Conservation (phyloP, 2,888 invertebrate genomes). For the Cheilosia grossa region DNA sequence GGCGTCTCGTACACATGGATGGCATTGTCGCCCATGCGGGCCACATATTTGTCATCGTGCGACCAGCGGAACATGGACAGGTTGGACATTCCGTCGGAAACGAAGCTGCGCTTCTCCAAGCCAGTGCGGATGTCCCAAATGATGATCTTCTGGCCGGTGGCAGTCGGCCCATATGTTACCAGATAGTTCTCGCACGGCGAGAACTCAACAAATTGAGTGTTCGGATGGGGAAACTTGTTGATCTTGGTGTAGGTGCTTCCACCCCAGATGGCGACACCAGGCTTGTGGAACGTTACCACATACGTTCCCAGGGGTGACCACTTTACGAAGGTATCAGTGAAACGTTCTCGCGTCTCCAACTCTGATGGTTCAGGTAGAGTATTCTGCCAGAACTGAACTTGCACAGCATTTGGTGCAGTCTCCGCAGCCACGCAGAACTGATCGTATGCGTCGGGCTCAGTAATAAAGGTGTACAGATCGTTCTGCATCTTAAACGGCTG, state of each 20-base stretch:
- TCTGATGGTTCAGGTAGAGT: slow-evolving; percentile 92
- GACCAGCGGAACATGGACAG: slow-evolving; percentile 99
- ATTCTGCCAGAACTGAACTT: slow-evolving; percentile 95
- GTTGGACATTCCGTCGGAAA: slow-evolving; percentile 91
- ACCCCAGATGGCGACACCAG: slow-evolving; percentile 98
- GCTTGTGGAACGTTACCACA: slow-evolving; percentile 97
- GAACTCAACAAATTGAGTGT: slow-evolving; percentile 97
- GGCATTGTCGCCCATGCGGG: slow-evolving; percentile 91
- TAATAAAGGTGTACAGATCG: slow-evolving; percentile 95
- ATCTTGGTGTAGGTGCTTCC: slow-evolving; percentile 96
- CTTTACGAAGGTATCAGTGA: slow-evolving; percentile 97
- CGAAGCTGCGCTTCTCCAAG: slow-evolving; percentile 95
- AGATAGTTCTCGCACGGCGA: slow-evolving; percentile 99
- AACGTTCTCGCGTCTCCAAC: slow-evolving; percentile 92
- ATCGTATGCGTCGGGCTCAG: slow-evolving; percentile 97
- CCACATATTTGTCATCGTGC: slow-evolving; percentile 97
- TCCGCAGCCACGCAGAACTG: slow-evolving; percentile 96
- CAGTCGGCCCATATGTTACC: slow-evolving; percentile 95
- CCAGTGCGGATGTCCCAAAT: slow-evolving; percentile 99
- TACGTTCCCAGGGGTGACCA: slow-evolving; percentile 99
- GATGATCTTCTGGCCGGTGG: slow-evolving; percentile 90
- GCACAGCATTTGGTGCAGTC: slow-evolving; percentile 88
- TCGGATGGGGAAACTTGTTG: slow-evolving; percentile 94
- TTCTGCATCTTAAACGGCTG: slow-evolving; percentile 96
- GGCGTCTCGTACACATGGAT: slow-evolving; percentile 98